These are phyloP conservation scores for Drosophila quadrilineata DNA, from an alignment of 1,140 invertebrate genomes.

Conservation along the genomic window DNA sequence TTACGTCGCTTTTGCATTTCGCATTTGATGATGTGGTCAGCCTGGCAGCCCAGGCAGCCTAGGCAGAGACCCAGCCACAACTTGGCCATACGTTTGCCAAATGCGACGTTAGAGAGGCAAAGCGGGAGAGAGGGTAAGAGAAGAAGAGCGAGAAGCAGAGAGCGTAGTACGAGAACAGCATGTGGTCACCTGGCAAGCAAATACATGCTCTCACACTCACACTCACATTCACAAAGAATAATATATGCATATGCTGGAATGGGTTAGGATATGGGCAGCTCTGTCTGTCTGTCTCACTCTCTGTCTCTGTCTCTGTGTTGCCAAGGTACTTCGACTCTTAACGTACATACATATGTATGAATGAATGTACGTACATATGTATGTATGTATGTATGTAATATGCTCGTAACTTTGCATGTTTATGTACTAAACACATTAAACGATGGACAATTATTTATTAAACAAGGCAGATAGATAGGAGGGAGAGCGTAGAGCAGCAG, in stretches of 20 bases:
- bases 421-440: constrained; percentile 56
- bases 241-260: constrained; percentile 8
- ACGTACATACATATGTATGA: no score
- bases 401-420: constrained; percentile 53
- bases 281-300: no score
- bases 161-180: constrained; percentile 41
- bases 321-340: no score
- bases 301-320: no score
- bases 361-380: no score
- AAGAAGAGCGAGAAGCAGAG: neutral
- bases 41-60: constrained; percentile 22
- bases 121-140: no score
- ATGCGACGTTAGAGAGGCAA: constrained; percentile 47
- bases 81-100: constrained; percentile 53
- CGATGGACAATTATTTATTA: constrained; percentile 67
- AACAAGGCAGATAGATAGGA: constrained; percentile 10
- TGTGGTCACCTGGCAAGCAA: constrained; percentile 51
- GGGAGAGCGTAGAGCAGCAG: neutral
- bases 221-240: neutral
- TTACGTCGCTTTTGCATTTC: constrained; percentile 66
- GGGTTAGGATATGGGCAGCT: constrained; percentile 8
- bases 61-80: constrained; percentile 31
- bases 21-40: constrained; percentile 69
- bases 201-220: neutral
- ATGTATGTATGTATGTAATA: constrained; percentile 31